A percentile compares a stretch with the other conserved stretches of the same genome.
These are phyloP conservation scores for Rhizoglyphus robini DNA, from an alignment of 1,140 invertebrate species.

Conservation along the genomic window DNA sequence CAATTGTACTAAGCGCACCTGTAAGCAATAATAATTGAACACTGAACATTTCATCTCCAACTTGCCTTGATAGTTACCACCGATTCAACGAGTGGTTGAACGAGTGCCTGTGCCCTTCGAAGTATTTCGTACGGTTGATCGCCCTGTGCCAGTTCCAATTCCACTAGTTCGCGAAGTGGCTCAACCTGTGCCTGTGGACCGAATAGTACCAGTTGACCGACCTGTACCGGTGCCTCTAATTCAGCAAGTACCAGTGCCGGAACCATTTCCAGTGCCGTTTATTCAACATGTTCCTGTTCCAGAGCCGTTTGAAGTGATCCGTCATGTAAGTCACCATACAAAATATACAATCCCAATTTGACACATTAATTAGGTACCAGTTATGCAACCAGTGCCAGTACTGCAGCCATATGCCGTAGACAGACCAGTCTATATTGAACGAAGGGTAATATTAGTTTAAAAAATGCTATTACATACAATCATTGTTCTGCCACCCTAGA, in stretches of 20 bases:
- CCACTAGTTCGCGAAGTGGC: background rate
- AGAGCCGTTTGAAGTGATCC: background rate
- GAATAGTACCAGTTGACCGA: background rate
- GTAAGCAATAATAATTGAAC: background rate
- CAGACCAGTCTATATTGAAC: background rate
- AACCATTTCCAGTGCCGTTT: background rate
- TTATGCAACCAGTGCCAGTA: background rate
- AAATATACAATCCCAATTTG: too few relatives aligned
- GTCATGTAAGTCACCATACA: background rate
- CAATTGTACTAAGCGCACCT: background rate
- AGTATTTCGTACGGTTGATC: background rate
- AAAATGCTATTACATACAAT: too few relatives aligned
- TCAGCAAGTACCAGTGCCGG: background rate
- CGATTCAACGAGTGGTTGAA: background rate
- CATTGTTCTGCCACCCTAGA: too few relatives aligned
- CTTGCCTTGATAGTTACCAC: background rate
- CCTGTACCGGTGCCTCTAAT: background rate
- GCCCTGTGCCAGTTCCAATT: background rate
- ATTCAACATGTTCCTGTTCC: background rate
- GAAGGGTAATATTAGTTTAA: too few relatives aligned
- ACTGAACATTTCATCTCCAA: too few relatives aligned
- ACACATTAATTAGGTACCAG: background rate
- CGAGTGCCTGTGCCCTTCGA: background rate
- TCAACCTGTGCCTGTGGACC: background rate
- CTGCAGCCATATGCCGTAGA: background rate